Conservation (phyloP, 2,888 invertebrate genomes). For the Portevinia maculata region DNA sequence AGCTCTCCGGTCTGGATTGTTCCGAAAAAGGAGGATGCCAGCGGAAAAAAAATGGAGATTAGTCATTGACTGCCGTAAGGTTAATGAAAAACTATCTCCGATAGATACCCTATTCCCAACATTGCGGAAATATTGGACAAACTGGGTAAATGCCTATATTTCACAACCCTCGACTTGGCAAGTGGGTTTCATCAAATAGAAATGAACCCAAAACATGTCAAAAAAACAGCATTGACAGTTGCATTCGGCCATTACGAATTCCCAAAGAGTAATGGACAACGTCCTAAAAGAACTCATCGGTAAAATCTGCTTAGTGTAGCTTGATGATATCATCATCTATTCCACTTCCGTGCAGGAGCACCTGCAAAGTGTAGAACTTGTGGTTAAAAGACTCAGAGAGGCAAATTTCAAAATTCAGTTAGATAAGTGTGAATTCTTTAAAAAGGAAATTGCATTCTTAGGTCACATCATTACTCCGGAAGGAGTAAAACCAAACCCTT, state of each 20-base stretch:
- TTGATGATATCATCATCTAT: not conserved
- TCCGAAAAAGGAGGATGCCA: conserved; percentile 10
- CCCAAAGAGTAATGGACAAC: no score
- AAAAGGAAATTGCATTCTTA: conserved; percentile 10
- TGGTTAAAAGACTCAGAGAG: conserved; percentile 1
- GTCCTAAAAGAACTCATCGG: no score
- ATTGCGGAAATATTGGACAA: no score
- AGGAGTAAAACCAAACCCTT: conserved; percentile 10
- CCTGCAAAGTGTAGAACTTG: not conserved
- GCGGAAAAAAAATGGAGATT: conserved; percentile 15
- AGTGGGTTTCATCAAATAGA: no score
- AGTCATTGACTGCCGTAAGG: conserved; percentile 10
- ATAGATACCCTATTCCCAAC: no score
- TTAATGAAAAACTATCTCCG: no score
- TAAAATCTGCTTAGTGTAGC: no score
- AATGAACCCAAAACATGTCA: no score
- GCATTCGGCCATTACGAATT: no score
- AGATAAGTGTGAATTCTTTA: conserved; percentile 25
- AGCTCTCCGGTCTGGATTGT: conserved; percentile 27
- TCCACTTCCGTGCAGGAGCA: not conserved
- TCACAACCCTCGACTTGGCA: no score
- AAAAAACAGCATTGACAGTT: no score
- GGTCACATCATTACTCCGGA: conserved; percentile 2
- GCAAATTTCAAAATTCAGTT: conserved; percentile 14
- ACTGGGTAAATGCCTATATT: no score